Percentiles rank a stretch among this genome's conserved stretches.
Evolutionary conservation across 2,888 invertebrate species (phyloP).

Genomic region (Drosophila formosana): DNA sequence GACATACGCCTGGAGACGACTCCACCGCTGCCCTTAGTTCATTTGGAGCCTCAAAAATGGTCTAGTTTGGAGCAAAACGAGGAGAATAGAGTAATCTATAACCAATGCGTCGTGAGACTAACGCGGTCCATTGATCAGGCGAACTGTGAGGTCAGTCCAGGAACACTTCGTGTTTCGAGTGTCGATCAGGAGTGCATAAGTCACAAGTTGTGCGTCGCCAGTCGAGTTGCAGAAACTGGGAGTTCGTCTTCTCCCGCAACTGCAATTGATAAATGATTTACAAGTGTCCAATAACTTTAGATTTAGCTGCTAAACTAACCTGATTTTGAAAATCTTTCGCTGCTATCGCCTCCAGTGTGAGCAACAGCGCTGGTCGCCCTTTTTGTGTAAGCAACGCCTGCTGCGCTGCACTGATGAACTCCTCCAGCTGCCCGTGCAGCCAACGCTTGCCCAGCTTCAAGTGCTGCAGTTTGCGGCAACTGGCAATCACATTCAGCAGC

Average conservation of each 20-base stretch:
- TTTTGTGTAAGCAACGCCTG: conserved; percentile 13
- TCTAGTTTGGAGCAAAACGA: conserved; percentile 3
- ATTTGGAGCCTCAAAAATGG: conserved; percentile 53
- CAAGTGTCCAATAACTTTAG: not conserved
- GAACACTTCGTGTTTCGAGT: conserved; percentile 41
- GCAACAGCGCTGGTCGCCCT: conserved; percentile 22
- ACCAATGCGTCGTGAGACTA: conserved; percentile 57
- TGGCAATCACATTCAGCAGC: conserved; percentile 35
- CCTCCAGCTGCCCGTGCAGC: conserved; percentile 24
- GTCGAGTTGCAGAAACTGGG: conserved; percentile 26
- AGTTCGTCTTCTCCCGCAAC: conserved; percentile 11
- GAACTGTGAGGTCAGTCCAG: conserved; percentile 65
- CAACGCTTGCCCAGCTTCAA: conserved; percentile 54
- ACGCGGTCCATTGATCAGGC: conserved; percentile 64
- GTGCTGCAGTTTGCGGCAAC: conserved; percentile 46
- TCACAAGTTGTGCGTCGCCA: conserved; percentile 32
- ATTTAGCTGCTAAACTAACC: conserved; percentile 35
- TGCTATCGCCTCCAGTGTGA: conserved; percentile 34
- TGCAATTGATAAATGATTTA: conserved; percentile 12
- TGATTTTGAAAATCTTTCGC: conserved; percentile 21
- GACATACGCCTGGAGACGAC: conserved; percentile 43
- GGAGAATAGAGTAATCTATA: conserved; percentile 22
- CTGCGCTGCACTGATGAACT: conserved; percentile 23
- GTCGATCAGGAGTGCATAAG: conserved; percentile 49
- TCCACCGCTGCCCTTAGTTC: conserved; percentile 33